Conservation (phyloP, 2,113 vertebrate genomes). For the Microcebus ravelobensis region DNA sequence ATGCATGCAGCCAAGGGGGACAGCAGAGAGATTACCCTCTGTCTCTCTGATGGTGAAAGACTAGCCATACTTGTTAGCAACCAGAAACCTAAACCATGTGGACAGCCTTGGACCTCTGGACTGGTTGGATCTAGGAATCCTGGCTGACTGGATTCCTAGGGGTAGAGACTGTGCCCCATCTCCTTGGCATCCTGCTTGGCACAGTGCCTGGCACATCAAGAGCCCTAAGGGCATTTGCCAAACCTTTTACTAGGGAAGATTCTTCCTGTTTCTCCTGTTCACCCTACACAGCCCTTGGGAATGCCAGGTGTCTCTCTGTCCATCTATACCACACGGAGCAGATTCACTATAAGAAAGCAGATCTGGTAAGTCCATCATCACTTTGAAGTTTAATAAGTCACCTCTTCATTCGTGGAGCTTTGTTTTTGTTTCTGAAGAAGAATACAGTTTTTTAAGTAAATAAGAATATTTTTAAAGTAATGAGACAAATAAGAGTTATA, state of each 20-base stretch:
- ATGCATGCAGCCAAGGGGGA: background rate
- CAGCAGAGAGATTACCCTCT: background rate
- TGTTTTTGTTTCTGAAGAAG: background rate
- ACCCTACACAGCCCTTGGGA: background rate
- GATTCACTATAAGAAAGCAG: background rate
- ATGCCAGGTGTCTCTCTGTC: background rate
- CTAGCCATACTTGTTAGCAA: background rate
- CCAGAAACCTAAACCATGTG: background rate
- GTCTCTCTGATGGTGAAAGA: background rate
- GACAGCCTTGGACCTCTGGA: background rate
- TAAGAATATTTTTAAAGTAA: background rate
- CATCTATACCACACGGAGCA: background rate
- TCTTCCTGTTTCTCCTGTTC: background rate
- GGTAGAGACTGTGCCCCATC: too few species aligned
- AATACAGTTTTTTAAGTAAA: background rate
- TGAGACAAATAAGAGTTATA: background rate
- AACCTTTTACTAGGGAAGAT: background rate
- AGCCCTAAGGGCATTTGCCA: background rate
- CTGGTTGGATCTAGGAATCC: background rate
- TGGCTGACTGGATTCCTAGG: background rate
- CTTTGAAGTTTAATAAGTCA: background rate
- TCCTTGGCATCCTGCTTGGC: background rate
- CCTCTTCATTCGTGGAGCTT: background rate
- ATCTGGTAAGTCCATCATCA: background rate
- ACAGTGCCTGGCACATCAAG: background rate